Conservation (phyloP, 2,888 invertebrate genomes). For the Sinotaia quadrata region DNA sequence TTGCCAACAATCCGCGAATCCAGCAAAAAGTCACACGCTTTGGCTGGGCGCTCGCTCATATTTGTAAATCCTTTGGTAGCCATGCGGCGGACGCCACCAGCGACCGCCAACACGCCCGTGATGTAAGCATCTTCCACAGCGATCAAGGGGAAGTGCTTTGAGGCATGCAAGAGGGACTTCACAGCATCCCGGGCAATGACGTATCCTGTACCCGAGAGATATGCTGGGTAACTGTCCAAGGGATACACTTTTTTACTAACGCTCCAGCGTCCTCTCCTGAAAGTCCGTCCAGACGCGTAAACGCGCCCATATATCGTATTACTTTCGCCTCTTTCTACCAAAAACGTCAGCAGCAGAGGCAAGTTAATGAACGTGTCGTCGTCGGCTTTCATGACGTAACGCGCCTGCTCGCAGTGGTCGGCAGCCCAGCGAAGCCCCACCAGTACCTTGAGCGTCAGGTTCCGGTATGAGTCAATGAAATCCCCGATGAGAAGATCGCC, state of each 20-base stretch:
- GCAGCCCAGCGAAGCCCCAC: conserved; percentile 26
- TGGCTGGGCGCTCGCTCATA: conserved; percentile 42
- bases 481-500: conserved; percentile 30
- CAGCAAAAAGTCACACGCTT: conserved; percentile 50
- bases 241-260: conserved; percentile 43
- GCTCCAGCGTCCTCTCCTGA: conserved; percentile 47
- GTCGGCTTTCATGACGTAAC: conserved; percentile 30
- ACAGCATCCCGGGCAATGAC: conserved; percentile 48
- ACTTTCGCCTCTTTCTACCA: neutral
- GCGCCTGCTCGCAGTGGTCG: conserved; percentile 16
- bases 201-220: conserved; percentile 52
- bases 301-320: conserved; percentile 36
- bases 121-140: conserved; percentile 60
- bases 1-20: conserved; percentile 15
- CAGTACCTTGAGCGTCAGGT: conserved; percentile 31
- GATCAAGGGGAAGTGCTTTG: conserved; percentile 48
- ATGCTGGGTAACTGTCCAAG: conserved; percentile 44
- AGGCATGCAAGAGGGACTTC: conserved; percentile 38
- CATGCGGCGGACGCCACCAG: conserved; percentile 40
- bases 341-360: conserved; percentile 26
- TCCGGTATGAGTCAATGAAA: conserved; percentile 31
- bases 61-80: conserved; percentile 49
- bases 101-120: conserved; percentile 52
- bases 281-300: conserved; percentile 33
- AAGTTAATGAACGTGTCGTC: conserved; percentile 33